Evolutionary conservation across 2,113 vertebrate genomes (phyloP).

Genomic region (Pedionomus torquatus): DNA sequence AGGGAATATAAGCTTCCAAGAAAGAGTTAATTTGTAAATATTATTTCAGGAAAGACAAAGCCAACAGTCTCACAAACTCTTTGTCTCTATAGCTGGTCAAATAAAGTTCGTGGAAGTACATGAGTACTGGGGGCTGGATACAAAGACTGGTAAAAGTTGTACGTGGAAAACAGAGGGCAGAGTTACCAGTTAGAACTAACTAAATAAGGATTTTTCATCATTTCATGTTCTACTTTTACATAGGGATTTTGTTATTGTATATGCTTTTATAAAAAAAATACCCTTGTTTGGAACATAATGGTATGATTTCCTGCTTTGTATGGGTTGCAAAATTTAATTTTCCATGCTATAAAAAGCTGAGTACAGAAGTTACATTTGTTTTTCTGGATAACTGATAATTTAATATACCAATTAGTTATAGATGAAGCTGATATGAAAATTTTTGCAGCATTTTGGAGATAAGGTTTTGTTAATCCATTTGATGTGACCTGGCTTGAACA

Average conservation of each 20-base stretch:
- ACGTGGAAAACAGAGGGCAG: neutral
- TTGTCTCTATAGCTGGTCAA: neutral
- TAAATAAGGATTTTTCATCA: fast-evolving
- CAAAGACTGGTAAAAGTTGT: neutral
- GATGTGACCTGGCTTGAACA: neutral
- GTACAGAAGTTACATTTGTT: neutral
- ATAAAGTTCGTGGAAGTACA: neutral
- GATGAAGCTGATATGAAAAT: neutral
- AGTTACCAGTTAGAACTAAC: neutral
- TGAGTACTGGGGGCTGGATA: neutral
- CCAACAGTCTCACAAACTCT: neutral
- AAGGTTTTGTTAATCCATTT: neutral
- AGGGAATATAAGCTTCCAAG: neutral
- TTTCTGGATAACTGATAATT: neutral
- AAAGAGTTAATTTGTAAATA: neutral
- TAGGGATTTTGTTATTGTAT: neutral
- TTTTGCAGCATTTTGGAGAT: neutral
- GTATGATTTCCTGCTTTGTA: neutral
- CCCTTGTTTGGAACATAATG: neutral
- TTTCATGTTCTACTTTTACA: neutral
- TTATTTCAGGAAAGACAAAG: neutral
- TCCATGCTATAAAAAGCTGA: neutral
- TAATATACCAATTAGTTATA: neutral
- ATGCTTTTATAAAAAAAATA: neutral
- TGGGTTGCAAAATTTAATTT: neutral